phyloP scores from a whole-genome alignment of 1,140 invertebrate genomes.

The Lysiphlebus fabarum region DNA sequence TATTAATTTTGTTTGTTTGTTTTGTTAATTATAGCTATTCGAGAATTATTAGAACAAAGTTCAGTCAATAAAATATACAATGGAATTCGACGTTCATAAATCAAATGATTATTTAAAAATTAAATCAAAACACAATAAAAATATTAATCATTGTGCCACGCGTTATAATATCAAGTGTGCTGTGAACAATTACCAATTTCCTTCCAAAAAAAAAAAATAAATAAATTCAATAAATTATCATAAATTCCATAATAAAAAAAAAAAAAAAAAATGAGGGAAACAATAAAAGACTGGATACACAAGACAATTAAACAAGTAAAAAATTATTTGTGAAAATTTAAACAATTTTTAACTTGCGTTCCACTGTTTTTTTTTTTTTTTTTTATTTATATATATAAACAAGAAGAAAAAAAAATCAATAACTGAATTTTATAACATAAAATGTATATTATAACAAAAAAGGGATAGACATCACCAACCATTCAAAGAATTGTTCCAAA shows the following conservation, averaged over 20 bases:
- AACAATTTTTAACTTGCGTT: too few relatives aligned
- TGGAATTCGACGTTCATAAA: constrained; percentile 59
- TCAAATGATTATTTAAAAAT: constrained; percentile 18
- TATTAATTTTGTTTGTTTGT: constrained; percentile 12
- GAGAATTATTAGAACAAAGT: constrained; percentile 65
- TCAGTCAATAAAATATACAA: constrained; percentile 73
- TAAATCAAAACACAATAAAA: background rate
- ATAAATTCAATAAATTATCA: background rate
- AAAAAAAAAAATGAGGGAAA: too few relatives aligned
- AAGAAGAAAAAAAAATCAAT: too few relatives aligned
- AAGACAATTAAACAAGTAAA: too few relatives aligned
- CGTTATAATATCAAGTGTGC: background rate
- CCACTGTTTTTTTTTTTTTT: too few relatives aligned
- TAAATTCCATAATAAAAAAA: background rate
- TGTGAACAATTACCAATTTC: constrained; percentile 1
- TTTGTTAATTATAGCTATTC: constrained; percentile 63
- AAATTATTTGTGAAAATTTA: too few relatives aligned
- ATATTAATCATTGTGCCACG: constrained; percentile 8
- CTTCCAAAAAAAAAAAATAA: background rate
- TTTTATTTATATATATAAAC: too few relatives aligned
- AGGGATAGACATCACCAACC: too few relatives aligned
- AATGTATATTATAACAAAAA: too few relatives aligned
- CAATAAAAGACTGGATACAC: too few relatives aligned
- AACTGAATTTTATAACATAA: too few relatives aligned
- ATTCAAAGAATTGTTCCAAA: too few relatives aligned